Percentiles rank a stretch among this genome's conserved stretches.
phyloP scores from a whole-genome alignment of 2,797 vertebrate genomes.

The Epinephelus awoara region DNA sequence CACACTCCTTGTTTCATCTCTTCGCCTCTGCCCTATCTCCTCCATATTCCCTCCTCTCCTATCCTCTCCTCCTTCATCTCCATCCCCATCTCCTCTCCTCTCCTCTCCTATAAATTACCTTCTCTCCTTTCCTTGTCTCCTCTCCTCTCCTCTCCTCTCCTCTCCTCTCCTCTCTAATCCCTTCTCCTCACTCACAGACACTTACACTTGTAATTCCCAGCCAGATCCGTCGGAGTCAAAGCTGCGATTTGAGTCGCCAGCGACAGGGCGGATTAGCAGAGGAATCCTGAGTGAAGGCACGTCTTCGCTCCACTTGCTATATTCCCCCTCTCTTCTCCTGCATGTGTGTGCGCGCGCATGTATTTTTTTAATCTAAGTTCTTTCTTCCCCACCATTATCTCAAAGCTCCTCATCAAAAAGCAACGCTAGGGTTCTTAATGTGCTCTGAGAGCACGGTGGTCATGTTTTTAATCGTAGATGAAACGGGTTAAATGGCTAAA shows the following conservation, averaged over 20 bases:
- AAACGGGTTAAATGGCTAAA: constrained; percentile 60
- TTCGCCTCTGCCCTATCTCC: too few relatives aligned
- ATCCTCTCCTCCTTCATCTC: neutral
- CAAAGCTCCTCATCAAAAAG: constrained; percentile 62
- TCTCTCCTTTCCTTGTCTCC: neutral
- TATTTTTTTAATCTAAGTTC: constrained; percentile 43
- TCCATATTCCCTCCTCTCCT: too few relatives aligned
- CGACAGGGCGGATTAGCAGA: constrained; percentile 79
- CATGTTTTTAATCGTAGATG: constrained; percentile 63
- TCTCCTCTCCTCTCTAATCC: constrained; percentile 76
- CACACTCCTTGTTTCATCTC: too few relatives aligned
- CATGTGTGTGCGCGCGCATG: neutral
- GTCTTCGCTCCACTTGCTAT: constrained; percentile 60
- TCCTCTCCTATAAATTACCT: too few relatives aligned
- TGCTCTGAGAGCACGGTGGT: constrained; percentile 23
- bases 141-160: neutral
- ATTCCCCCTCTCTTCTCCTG: constrained; percentile 29
- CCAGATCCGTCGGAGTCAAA: constrained; percentile 81
- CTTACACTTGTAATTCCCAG: constrained; percentile 87
- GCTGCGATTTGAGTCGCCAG: constrained; percentile 79
- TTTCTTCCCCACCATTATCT: constrained; percentile 54
- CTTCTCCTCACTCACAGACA: constrained; percentile 81
- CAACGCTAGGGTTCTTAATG: constrained; percentile 34
- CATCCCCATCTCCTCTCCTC: neutral
- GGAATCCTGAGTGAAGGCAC: constrained; percentile 79